Evolutionary conservation across 2,797 vertebrate species (phyloP).

Genomic region (Hafferia zeledoni): DNA sequence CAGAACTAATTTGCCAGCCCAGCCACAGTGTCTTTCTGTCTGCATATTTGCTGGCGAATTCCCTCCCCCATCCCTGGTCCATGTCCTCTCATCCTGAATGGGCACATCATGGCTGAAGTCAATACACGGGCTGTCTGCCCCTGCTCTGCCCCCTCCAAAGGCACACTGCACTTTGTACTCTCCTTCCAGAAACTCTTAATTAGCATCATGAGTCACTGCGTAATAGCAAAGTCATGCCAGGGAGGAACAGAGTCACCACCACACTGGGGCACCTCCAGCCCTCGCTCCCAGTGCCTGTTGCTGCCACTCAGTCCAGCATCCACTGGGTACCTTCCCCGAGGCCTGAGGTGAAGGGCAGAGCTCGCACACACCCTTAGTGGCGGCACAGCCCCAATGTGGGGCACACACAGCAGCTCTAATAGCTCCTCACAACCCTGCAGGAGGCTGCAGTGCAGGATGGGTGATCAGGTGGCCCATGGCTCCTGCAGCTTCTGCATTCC

Average conservation of each 20-base stretch:
- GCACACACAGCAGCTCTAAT: not conserved
- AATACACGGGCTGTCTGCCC: not conserved
- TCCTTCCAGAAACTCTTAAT: not conserved
- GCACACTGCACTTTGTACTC: not conserved
- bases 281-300: rapidly evolving
- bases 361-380: rapidly evolving
- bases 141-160: not conserved
- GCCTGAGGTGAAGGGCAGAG: rapidly evolving
- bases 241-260: not conserved
- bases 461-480: not conserved
- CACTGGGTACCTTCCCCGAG: not conserved
- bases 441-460: not conserved
- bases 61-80: not conserved
- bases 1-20: conserved; percentile 37
- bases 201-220: not conserved
- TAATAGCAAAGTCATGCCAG: not conserved
- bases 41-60: not conserved
- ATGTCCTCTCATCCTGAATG: rapidly evolving
- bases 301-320: not conserved
- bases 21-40: conserved; percentile 36
- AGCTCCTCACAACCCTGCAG: rapidly evolving
- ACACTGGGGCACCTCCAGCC: not conserved
- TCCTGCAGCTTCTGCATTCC: not conserved
- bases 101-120: not conserved
- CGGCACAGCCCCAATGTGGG: not conserved